phyloP scores from a whole-genome alignment of 1,140 invertebrate genomes.

The Laupala kohalensis region DNA sequence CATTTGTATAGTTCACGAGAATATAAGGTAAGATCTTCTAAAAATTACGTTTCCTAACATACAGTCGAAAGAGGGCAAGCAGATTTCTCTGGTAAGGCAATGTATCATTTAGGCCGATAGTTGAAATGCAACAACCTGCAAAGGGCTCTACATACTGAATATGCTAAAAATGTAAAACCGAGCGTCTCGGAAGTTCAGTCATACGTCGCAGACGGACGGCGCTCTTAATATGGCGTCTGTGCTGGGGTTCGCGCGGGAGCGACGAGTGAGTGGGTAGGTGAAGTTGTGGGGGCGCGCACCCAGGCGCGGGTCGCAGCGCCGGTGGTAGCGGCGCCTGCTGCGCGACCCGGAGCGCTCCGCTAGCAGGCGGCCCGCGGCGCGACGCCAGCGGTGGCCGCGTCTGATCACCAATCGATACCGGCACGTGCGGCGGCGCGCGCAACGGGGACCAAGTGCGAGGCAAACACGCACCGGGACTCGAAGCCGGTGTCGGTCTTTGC shows the following conservation, averaged over 20 bases:
- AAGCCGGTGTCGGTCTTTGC: no score
- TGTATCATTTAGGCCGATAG: not conserved
- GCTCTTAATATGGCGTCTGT: not conserved
- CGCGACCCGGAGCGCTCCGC: no score
- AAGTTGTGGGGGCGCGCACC: no score
- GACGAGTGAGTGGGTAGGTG: no score
- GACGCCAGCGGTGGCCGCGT: not conserved
- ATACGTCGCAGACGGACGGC: no score
- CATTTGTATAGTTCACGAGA: not conserved
- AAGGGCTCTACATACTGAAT: no score
- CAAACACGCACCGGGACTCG: not conserved
- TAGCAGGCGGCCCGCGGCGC: no score
- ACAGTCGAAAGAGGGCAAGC: not conserved
- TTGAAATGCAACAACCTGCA: no score
- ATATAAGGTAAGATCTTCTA: not conserved
- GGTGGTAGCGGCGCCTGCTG: no score
- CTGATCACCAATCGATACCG: not conserved
- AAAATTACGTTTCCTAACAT: not conserved
- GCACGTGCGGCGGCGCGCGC: not conserved
- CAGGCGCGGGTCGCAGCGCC: no score
- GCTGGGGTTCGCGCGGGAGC: no score
- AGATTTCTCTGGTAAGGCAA: not conserved
- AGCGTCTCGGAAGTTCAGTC: not conserved
- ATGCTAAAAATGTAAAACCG: not conserved
- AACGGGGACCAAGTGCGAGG: not conserved